These are phyloP conservation scores for Acipenser transmontanus DNA, from an alignment of 2,797 vertebrate species.

Conservation along the genomic window DNA sequence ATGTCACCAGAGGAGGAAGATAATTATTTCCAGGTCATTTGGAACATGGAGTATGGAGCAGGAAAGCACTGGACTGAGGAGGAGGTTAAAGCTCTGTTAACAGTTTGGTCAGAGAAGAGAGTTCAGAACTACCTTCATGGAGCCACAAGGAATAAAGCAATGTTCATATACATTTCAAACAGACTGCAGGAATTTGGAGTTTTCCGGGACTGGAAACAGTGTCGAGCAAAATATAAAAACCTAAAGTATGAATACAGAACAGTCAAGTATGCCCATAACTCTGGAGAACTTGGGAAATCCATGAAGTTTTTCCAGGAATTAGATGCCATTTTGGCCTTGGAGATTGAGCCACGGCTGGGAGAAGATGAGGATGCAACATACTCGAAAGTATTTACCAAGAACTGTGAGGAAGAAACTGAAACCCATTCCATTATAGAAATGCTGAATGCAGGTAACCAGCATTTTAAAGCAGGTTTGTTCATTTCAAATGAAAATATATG, in stretches of 20 bases:
- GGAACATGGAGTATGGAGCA: conserved; percentile 85
- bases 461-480: neutral
- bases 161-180: conserved; percentile 82
- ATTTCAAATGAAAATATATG: neutral
- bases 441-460: conserved; percentile 39
- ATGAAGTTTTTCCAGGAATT: conserved; percentile 63
- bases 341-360: conserved; percentile 40
- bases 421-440: conserved; percentile 27
- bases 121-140: conserved; percentile 63
- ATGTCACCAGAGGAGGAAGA: conserved; percentile 77
- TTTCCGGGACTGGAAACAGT: conserved; percentile 79
- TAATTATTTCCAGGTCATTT: conserved; percentile 93
- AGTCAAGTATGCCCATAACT: conserved; percentile 57
- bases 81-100: conserved; percentile 76
- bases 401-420: conserved; percentile 19
- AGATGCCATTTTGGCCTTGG: conserved; percentile 54
- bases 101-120: conserved; percentile 77
- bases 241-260: conserved; percentile 74
- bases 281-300: conserved; percentile 56
- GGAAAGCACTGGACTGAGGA: conserved; percentile 80
- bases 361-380: conserved; percentile 34
- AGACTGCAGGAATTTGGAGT: conserved; percentile 79
- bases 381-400: conserved; percentile 25
- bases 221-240: conserved; percentile 78
- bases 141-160: conserved; percentile 70